Evolutionary conservation across 1,140 invertebrate genomes (phyloP).

Genomic region (Campoletis sonorensis): DNA sequence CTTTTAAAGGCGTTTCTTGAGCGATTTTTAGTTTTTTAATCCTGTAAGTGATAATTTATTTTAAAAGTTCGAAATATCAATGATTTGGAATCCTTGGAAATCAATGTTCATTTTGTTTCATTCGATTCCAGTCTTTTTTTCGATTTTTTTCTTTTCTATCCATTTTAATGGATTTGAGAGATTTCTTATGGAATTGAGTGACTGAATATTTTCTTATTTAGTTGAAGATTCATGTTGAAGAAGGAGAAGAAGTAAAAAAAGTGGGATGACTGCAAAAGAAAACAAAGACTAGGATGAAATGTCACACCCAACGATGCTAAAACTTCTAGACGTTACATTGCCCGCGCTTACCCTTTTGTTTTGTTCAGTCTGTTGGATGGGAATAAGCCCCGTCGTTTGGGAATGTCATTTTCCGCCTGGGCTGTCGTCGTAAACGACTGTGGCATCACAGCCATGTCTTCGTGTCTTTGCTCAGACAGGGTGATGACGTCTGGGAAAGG

Average conservation of each 20-base stretch:
- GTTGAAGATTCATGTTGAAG: not conserved
- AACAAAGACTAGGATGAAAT: not conserved
- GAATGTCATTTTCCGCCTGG: conserved; percentile 46
- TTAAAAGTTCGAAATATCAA: too few relatives aligned
- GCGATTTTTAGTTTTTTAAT: too few relatives aligned
- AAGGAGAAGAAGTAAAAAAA: not conserved
- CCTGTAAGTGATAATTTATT: too few relatives aligned
- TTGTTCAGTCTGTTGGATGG: conserved; percentile 15
- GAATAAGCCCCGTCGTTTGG: conserved; percentile 37
- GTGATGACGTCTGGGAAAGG: conserved; percentile 19
- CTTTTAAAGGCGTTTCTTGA: too few relatives aligned
- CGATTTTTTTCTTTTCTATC: too few relatives aligned
- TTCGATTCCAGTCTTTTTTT: too few relatives aligned
- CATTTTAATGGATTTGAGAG: too few relatives aligned
- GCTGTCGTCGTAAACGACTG: conserved; percentile 39
- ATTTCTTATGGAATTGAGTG: too few relatives aligned
- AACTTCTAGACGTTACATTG: not conserved
- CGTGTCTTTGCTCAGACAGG: conserved; percentile 15
- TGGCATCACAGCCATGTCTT: conserved; percentile 1
- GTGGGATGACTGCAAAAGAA: not conserved
- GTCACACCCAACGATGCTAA: not conserved
- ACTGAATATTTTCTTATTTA: not conserved
- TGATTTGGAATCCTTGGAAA: too few relatives aligned
- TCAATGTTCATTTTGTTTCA: too few relatives aligned
- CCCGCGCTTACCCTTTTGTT: conserved; percentile 11